A percentile compares a stretch with the other conserved stretches of the same genome.
Conservation (phyloP, 1,140 invertebrate genomes). For the Plectrocnemia conspersa region DNA sequence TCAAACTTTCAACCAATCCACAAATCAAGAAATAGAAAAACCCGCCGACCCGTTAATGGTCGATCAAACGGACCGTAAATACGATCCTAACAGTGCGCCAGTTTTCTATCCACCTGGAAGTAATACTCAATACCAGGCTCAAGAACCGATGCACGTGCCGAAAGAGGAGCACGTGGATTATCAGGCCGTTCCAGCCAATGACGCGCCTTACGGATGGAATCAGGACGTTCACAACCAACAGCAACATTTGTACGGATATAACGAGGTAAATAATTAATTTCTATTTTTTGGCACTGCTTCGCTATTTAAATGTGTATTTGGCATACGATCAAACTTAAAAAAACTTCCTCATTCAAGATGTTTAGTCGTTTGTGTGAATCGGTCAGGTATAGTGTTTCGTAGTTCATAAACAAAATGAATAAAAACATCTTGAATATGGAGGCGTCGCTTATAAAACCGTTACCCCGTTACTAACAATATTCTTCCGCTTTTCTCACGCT, state of each 20-base stretch:
- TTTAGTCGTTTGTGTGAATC: too few relatives aligned
- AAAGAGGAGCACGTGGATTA: neutral
- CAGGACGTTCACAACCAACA: constrained; percentile 23
- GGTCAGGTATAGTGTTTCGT: too few relatives aligned
- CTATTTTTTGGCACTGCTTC: constrained; percentile 10
- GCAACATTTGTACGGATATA: constrained; percentile 25
- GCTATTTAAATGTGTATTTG: neutral
- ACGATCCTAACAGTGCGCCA: constrained; percentile 22
- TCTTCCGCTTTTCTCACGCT: neutral
- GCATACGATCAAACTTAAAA: too few relatives aligned
- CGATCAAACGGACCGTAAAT: constrained; percentile 18
- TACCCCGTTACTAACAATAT: neutral
- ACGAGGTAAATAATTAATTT: constrained; percentile 30
- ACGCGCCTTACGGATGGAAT: constrained; percentile 31
- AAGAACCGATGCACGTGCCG: neutral
- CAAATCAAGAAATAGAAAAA: constrained; percentile 25
- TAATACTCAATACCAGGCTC: constrained; percentile 1
- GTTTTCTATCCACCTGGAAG: constrained; percentile 13
- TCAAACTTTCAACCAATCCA: constrained; percentile 21
- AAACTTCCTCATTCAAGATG: too few relatives aligned
- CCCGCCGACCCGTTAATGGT: constrained; percentile 22
- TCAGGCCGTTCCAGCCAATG: constrained; percentile 7
- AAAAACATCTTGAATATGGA: too few relatives aligned
- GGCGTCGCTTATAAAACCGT: too few relatives aligned
- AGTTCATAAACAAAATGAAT: too few relatives aligned